These are phyloP conservation scores for Okapia johnstoni DNA, from an alignment of 2,113 vertebrate species.

Conservation along the genomic window DNA sequence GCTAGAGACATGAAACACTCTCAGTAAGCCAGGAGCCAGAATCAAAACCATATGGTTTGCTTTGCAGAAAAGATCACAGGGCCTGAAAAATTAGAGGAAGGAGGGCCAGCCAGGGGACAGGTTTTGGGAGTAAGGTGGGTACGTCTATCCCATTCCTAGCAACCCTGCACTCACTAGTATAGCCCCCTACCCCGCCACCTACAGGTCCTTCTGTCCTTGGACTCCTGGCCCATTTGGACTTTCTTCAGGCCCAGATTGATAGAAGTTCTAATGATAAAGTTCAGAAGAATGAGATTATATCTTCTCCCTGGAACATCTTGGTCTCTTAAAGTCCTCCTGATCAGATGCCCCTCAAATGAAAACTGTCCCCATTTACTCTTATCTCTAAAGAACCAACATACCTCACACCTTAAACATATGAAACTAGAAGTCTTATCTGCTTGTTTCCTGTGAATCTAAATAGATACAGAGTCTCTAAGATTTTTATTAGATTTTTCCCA, in stretches of 20 bases:
- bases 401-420: neutral
- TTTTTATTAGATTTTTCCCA: neutral
- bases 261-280: neutral
- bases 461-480: neutral
- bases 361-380: neutral
- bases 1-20: slow-evolving; percentile 25
- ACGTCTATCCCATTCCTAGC: neutral
- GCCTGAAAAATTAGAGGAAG: slow-evolving; percentile 28
- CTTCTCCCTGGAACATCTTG: neutral
- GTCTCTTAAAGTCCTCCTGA: neutral
- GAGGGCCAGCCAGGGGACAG: neutral
- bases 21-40: neutral
- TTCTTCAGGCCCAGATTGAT: neutral
- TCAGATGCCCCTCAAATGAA: neutral
- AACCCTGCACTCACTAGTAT: neutral
- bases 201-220: neutral
- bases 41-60: slow-evolving; percentile 54
- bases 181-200: neutral
- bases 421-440: neutral
- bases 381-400: neutral
- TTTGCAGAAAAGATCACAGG: slow-evolving; percentile 52
- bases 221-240: neutral
- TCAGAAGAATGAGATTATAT: neutral
- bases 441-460: neutral
- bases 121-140: neutral